Evolutionary conservation across 2,888 invertebrate species (phyloP).

Genomic region (Encarsia formosa): DNA sequence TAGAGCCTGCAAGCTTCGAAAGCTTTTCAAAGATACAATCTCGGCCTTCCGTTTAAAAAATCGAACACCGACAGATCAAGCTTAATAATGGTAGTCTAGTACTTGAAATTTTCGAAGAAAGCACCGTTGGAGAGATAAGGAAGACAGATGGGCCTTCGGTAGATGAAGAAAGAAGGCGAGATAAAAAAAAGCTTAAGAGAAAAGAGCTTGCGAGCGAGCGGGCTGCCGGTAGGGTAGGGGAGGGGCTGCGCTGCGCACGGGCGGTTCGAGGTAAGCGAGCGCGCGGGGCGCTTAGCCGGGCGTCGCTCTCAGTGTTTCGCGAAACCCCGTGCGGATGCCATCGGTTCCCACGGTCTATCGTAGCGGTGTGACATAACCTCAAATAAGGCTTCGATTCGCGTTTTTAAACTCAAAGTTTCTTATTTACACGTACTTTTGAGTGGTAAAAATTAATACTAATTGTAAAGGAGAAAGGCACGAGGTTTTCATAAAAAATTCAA

Average conservation of each 20-base stretch:
- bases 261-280: not conserved
- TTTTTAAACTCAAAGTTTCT: not conserved
- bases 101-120: too few relatives aligned
- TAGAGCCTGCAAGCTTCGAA: too few relatives aligned
- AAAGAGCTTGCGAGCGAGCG: not conserved
- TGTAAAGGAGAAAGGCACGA: too few relatives aligned
- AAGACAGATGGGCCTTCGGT: not conserved
- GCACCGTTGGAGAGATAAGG: too few relatives aligned
- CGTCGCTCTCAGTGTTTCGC: constrained; percentile 27
- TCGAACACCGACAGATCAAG: too few relatives aligned
- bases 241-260: not conserved
- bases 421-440: too few relatives aligned
- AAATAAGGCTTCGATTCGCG: not conserved
- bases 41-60: too few relatives aligned
- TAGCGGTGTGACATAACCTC: not conserved
- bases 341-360: not conserved
- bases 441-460: too few relatives aligned
- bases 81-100: too few relatives aligned
- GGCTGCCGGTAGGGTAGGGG: not conserved
- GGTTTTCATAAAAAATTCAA: too few relatives aligned
- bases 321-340: constrained; percentile 16
- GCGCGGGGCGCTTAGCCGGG: constrained; percentile 23
- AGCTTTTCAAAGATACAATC: too few relatives aligned
- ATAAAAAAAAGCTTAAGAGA: not conserved
- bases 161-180: not conserved